Conservation (phyloP, 2,113 vertebrate species). For the Plestiodon gilberti region DNA sequence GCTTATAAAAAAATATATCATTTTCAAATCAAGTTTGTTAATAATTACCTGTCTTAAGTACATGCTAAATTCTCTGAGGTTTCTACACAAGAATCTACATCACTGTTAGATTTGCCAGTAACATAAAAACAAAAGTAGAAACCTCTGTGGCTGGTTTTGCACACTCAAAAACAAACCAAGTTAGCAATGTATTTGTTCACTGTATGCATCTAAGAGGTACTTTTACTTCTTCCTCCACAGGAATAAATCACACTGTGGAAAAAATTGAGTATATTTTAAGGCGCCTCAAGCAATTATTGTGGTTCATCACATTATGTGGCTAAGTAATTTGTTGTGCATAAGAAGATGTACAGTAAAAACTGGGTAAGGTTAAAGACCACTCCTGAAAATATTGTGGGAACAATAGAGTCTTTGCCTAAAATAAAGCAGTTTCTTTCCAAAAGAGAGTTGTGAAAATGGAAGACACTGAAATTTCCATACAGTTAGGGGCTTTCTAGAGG, state of each 20-base stretch:
- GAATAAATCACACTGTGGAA: neutral
- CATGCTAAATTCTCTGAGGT: constrained; percentile 38
- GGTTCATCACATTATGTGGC: neutral
- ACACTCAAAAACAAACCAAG: neutral
- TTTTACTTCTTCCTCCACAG: neutral
- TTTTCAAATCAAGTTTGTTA: constrained; percentile 51
- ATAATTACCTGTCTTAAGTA: constrained; percentile 47
- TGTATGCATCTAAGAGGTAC: neutral
- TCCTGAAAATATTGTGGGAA: too few relatives aligned
- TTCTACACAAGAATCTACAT: constrained; percentile 20
- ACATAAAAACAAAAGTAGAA: constrained; percentile 34
- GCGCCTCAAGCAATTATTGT: neutral
- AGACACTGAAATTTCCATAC: too few relatives aligned
- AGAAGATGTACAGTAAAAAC: neutral
- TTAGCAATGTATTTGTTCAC: neutral
- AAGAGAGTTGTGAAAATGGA: too few relatives aligned
- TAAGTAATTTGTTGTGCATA: neutral
- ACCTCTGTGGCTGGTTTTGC: neutral
- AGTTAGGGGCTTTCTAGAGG: too few relatives aligned
- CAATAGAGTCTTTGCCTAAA: too few relatives aligned
- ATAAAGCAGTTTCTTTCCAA: too few relatives aligned
- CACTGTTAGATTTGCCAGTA: constrained; percentile 25
- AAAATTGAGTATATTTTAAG: neutral
- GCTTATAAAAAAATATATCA: constrained; percentile 43
- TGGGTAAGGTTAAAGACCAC: neutral